Conservation (phyloP, 1,140 invertebrate genomes). For the Drosophila dunni region DNA sequence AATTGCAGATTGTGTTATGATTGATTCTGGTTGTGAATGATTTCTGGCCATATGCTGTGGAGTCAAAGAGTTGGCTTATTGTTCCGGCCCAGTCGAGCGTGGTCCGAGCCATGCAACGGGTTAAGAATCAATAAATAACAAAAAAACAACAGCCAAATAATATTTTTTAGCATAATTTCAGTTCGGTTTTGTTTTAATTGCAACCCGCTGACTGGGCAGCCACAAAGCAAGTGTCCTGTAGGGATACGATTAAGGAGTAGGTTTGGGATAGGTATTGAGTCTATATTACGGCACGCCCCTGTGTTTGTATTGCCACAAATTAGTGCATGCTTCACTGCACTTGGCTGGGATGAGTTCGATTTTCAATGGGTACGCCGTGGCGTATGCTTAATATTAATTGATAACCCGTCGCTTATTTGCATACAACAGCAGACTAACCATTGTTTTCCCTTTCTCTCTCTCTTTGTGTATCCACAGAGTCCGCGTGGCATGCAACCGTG, state of each 20-base stretch:
- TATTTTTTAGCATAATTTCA: slow-evolving; percentile 40
- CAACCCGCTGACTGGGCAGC: slow-evolving; percentile 77
- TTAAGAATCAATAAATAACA: slow-evolving; percentile 54
- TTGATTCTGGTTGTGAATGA: slow-evolving; percentile 47
- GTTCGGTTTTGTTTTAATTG: slow-evolving; percentile 76
- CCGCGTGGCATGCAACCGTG: slow-evolving; percentile 85
- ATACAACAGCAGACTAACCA: slow-evolving; percentile 54
- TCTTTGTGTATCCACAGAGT: slow-evolving; percentile 63
- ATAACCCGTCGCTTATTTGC: slow-evolving; percentile 82
- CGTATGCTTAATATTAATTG: slow-evolving; percentile 78
- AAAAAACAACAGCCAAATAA: slow-evolving; percentile 12
- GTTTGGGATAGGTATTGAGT: not conserved
- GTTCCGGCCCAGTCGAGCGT: slow-evolving; percentile 65
- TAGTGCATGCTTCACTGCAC: slow-evolving; percentile 63
- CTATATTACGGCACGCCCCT: slow-evolving; percentile 61
- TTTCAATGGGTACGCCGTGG: slow-evolving; percentile 45
- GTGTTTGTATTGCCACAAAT: slow-evolving; percentile 71
- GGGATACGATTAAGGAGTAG: not conserved
- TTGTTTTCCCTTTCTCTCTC: slow-evolving; percentile 33
- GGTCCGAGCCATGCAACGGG: slow-evolving; percentile 54
- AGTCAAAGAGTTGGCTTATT: slow-evolving; percentile 61
- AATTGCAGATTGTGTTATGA: slow-evolving; percentile 54
- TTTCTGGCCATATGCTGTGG: slow-evolving; percentile 59
- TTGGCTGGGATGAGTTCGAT: slow-evolving; percentile 18
- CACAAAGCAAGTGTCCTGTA: slow-evolving; percentile 52